These are phyloP conservation scores for Enoplosus armatus DNA, from an alignment of 2,797 vertebrate species.

Conservation along the genomic window DNA sequence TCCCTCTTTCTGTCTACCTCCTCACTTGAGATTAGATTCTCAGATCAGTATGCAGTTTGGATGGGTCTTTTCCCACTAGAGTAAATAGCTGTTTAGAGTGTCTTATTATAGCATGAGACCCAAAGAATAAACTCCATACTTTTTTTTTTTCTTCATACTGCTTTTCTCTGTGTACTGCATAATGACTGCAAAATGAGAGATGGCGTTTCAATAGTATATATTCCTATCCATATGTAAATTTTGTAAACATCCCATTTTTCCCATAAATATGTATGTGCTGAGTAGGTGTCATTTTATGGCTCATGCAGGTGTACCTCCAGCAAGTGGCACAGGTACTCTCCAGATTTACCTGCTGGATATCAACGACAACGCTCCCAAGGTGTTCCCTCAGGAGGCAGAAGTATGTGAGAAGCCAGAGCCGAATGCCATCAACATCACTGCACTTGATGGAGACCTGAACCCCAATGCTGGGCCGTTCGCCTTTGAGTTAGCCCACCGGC, in stretches of 20 bases:
- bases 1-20: conserved; percentile 60
- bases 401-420: conserved; percentile 95
- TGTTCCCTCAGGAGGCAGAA: conserved; percentile 93
- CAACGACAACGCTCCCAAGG: conserved; percentile 96
- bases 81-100: conserved; percentile 61
- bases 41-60: conserved; percentile 76
- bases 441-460: conserved; percentile 93
- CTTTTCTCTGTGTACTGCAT: conserved; percentile 44
- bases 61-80: conserved; percentile 56
- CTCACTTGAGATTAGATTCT: conserved; percentile 71
- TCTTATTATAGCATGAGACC: conserved; percentile 50
- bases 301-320: conserved; percentile 88
- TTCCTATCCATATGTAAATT: conserved; percentile 48
- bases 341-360: conserved; percentile 95
- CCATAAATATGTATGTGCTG: conserved; percentile 53
- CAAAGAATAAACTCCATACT: conserved; percentile 46
- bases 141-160: no score
- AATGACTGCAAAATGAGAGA: conserved; percentile 41
- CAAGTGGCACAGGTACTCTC: conserved; percentile 96
- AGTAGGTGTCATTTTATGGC: conserved; percentile 39
- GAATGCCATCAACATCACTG: conserved; percentile 97
- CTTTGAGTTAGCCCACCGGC: conserved; percentile 92
- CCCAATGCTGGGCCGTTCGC: conserved; percentile 96
- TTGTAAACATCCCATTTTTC: not conserved
- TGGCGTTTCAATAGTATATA: conserved; percentile 35